phyloP scores from a whole-genome alignment of 2,888 invertebrate species.

The Sphaerolaimus hirsutus region DNA sequence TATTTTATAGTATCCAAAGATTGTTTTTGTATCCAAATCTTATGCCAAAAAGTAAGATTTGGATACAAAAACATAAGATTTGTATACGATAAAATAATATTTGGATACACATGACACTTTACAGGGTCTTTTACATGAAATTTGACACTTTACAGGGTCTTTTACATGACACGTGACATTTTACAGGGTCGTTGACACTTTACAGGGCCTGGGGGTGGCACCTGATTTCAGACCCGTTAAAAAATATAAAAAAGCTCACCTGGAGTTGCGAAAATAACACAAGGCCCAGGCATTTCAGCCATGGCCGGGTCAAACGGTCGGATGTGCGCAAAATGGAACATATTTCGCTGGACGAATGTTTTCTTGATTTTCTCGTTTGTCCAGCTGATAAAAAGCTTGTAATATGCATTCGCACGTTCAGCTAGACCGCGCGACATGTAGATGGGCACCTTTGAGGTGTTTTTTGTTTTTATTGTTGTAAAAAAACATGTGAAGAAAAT shows the following conservation, averaged over 20 bases:
- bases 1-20: no score
- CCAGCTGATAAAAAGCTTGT: constrained; percentile 98
- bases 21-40: no score
- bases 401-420: constrained; percentile 42
- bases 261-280: constrained; percentile 98
- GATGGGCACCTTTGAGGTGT: constrained; percentile 62
- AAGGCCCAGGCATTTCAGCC: constrained; percentile 44
- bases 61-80: no score
- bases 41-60: no score
- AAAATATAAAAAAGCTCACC: constrained; percentile 7
- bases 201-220: not conserved
- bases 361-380: constrained; percentile 97
- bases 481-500: no score
- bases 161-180: no score
- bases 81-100: no score
- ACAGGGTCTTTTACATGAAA: no score
- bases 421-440: constrained; percentile 92
- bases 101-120: no score
- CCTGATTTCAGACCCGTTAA: not conserved
- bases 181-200: no score
- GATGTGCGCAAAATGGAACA: constrained; percentile 99
- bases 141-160: no score
- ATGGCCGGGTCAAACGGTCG: constrained; percentile 67
- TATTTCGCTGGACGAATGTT: constrained; percentile 92
- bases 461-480: no score